phyloP scores from a whole-genome alignment of 2,113 vertebrate genomes.

The Butorides virescens region DNA sequence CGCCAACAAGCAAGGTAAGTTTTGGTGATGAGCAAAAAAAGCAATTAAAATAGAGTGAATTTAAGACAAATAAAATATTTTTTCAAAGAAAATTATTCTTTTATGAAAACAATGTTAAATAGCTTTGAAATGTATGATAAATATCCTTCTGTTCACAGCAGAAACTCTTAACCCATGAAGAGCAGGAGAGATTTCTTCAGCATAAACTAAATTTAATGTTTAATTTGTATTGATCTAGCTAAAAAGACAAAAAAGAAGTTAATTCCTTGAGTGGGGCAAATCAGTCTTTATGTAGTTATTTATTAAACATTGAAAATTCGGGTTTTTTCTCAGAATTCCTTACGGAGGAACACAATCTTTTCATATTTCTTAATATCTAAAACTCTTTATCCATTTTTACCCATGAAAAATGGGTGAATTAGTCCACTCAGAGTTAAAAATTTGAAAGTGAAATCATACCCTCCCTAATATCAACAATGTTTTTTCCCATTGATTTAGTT shows the following conservation, averaged over 20 bases:
- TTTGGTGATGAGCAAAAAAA: neutral
- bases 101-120: neutral
- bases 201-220: neutral
- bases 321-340: neutral
- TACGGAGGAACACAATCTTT: neutral
- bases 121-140: neutral
- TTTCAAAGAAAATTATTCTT: neutral
- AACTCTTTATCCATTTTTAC: neutral
- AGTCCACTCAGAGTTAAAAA: neutral
- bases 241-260: neutral
- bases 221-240: neutral
- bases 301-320: neutral
- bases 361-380: neutral
- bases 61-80: neutral
- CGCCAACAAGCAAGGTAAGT: neutral
- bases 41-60: neutral
- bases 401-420: neutral
- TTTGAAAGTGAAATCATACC: neutral
- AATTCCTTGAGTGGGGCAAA: neutral
- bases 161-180: neutral
- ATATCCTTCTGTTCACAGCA: neutral
- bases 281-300: neutral
- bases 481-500: neutral
- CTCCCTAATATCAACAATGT: neutral
- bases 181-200: neutral